Evolutionary conservation across 2,888 invertebrate genomes (phyloP).

Genomic region (Linhomoeus sp.): DNA sequence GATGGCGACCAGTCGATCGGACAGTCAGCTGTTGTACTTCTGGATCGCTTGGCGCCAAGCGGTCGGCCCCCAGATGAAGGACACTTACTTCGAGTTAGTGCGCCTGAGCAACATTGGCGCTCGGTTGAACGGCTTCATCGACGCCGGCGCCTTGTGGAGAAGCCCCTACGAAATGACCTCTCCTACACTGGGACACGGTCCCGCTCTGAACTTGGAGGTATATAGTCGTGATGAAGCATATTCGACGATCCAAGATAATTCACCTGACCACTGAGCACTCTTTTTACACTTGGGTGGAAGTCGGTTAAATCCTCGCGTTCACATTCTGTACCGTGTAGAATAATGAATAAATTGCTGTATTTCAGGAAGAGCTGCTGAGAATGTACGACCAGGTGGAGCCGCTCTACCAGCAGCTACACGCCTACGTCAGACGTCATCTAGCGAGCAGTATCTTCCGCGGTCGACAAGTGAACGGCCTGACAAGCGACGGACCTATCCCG

Average conservation of each 20-base stretch:
- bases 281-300: too few species aligned
- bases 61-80: background rate
- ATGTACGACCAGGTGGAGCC: constrained; percentile 11
- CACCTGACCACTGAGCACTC: too few species aligned
- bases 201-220: constrained; percentile 13
- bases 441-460: constrained; percentile 18
- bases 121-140: constrained; percentile 18
- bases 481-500: constrained; percentile 23
- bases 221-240: too few species aligned
- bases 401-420: constrained; percentile 11
- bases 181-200: constrained; percentile 7
- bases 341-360: background rate
- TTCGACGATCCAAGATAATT: too few species aligned
- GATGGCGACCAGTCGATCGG: constrained; percentile 1
- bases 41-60: constrained; percentile 6
- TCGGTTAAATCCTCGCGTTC: background rate
- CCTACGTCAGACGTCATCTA: constrained; percentile 9
- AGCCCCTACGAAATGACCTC: constrained; percentile 21
- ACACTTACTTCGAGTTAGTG: constrained; percentile 15
- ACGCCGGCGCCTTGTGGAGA: constrained; percentile 26
- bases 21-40: background rate
- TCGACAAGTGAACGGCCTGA: constrained; percentile 11
- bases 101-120: constrained; percentile 21
- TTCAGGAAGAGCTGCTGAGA: background rate
- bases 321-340: background rate